A percentile compares a stretch with the other conserved stretches of the same genome.
Conservation (phyloP, 2,113 vertebrate genomes). For the Catagonus wagneri region DNA sequence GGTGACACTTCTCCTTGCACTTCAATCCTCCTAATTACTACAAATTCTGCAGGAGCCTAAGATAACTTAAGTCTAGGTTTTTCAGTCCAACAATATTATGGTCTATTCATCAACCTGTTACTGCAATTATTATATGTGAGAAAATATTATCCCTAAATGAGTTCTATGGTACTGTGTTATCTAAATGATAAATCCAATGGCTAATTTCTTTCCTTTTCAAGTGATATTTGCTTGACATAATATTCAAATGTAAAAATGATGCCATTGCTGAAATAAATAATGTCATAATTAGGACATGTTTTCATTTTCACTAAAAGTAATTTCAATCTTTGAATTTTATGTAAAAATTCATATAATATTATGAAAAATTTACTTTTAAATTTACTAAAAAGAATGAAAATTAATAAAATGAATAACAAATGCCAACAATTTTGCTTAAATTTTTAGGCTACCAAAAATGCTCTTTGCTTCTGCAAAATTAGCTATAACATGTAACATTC, state of each 20-base stretch:
- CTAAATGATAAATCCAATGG: neutral
- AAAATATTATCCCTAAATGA: constrained; percentile 25
- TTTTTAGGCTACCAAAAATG: constrained; percentile 20
- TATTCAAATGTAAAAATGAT: constrained; percentile 45
- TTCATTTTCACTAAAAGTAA: constrained; percentile 54
- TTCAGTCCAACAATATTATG: neutral
- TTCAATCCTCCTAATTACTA: constrained; percentile 25
- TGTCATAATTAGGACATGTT: neutral
- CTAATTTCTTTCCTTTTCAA: neutral
- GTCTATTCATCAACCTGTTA: neutral
- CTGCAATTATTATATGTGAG: neutral
- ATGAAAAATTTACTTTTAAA: neutral
- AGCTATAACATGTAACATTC: constrained; percentile 38
- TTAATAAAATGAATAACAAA: constrained; percentile 49
- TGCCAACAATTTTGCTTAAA: constrained; percentile 44
- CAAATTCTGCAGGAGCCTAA: neutral
- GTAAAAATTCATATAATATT: constrained; percentile 6
- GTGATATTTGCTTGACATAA: neutral
- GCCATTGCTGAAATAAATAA: neutral
- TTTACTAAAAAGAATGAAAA: constrained; percentile 60
- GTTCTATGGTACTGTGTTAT: neutral
- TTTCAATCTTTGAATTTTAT: neutral
- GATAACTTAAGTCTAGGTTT: constrained; percentile 12
- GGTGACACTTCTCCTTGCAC: neutral
- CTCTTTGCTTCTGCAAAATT: constrained; percentile 60